A percentile compares a stretch with the other conserved stretches of the same genome.
These are phyloP conservation scores for Telenomus remus DNA, from an alignment of 1,140 invertebrate species.

Conservation along the genomic window DNA sequence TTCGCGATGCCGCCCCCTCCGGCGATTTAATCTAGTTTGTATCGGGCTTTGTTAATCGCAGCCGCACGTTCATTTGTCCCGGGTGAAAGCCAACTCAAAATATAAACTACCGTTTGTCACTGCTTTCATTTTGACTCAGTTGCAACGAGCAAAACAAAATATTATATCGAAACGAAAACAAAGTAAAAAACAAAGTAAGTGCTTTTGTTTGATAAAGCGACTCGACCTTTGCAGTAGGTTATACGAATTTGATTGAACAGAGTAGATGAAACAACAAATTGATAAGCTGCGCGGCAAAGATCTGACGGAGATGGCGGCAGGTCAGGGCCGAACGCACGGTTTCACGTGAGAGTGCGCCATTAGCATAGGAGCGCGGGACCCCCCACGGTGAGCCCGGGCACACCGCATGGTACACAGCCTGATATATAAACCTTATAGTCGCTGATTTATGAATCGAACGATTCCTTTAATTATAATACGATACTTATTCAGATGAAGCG, in stretches of 20 bases:
- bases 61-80: slow-evolving; percentile 67
- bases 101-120: slow-evolving; percentile 68
- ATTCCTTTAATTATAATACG: slow-evolving; percentile 76
- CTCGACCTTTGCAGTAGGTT: not conserved
- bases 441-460: slow-evolving; percentile 73
- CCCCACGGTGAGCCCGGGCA: slow-evolving; percentile 65
- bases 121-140: slow-evolving; percentile 17
- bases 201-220: too few species aligned
- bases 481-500: slow-evolving; percentile 75
- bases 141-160: slow-evolving; percentile 8
- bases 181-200: not conserved
- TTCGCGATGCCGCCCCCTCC: slow-evolving; percentile 72
- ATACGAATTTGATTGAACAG: slow-evolving; percentile 35
- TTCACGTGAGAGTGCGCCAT: slow-evolving; percentile 71
- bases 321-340: slow-evolving; percentile 55
- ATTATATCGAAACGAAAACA: too few species aligned
- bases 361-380: slow-evolving; percentile 71
- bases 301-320: slow-evolving; percentile 62
- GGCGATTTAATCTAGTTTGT: slow-evolving; percentile 76
- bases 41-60: slow-evolving; percentile 73
- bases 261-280: slow-evolving; percentile 71
- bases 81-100: slow-evolving; percentile 59
- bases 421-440: slow-evolving; percentile 73
- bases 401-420: slow-evolving; percentile 65
- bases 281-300: slow-evolving; percentile 72